phyloP scores from a whole-genome alignment of 2,797 vertebrate species.

The Mareca penelope region DNA sequence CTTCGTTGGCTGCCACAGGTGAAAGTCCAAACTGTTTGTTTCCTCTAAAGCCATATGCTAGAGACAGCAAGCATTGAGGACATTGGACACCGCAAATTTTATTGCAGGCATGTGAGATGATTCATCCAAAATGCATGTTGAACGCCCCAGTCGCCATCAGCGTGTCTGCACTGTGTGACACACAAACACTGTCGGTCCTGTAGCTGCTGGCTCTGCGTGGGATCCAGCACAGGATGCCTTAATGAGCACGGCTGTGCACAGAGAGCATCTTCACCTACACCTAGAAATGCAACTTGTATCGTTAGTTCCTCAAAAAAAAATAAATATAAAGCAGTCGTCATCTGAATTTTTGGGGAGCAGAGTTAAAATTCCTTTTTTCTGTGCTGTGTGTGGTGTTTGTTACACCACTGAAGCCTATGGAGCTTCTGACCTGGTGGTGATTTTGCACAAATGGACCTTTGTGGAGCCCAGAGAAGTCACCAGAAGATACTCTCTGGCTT shows the following conservation, averaged over 20 bases:
- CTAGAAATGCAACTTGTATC: not conserved
- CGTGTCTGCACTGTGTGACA: not conserved
- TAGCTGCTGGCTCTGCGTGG: not conserved
- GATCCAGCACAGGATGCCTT: not conserved
- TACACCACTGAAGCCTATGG: not conserved
- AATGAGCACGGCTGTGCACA: accelerated
- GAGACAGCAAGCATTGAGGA: not conserved
- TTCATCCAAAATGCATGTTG: not conserved
- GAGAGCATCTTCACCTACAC: not conserved
- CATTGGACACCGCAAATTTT: not conserved
- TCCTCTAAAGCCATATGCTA: not conserved
- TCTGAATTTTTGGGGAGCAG: accelerated
- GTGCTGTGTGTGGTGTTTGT: not conserved
- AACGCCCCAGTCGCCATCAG: accelerated
- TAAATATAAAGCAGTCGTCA: not conserved
- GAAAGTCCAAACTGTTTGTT: not conserved
- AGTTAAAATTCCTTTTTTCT: not conserved
- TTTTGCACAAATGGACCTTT: not conserved
- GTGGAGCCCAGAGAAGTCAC: not conserved
- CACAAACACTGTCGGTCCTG: not conserved
- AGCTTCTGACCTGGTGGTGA: not conserved
- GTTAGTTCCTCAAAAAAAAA: not conserved
- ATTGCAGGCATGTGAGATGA: not conserved
- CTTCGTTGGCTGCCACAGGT: not conserved
- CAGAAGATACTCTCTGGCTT: not conserved